Evolutionary conservation across 2,797 vertebrate genomes (phyloP), one percentile per base, ranked within the genome.

Genomic region (Otolemur crassicaudatus): DNA sequence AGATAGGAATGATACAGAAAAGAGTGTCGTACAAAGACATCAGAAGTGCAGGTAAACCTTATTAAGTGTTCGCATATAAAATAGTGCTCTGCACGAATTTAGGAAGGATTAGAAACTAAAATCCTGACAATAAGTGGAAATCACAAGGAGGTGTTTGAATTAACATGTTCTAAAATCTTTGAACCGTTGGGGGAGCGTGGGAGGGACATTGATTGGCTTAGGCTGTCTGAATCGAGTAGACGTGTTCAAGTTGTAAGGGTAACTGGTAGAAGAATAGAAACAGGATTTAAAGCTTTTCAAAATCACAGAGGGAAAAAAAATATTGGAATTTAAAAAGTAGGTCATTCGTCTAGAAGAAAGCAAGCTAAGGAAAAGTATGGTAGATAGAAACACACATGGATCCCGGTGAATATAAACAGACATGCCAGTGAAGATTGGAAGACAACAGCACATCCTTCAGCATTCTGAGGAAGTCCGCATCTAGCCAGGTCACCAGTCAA

Each of bases 341-440:
- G 94, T 86, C 63, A 67, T 65, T 40, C 16, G 19, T 70, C 80
- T 76, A 63, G 67, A 58, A 49, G 60, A 84, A 88, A 67, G 70
- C 10, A 37, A 56, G 19, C 56, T 69, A 65, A 56, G 60, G 34
- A 60, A 79, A 83, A 22, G 27, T 14, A 0, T 9, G 1, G 65
- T 73, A 65, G 60, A 11, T 34, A 34, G 80, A 53, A 83, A 40
- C 31, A 20, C 17, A 4, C 56, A 0, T 7, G 75, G 46, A 49
- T 29, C 61, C 40, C 40, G 6, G 3, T 25, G 22, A 34, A 5
- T 16, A 2, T 27, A 43, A 40, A 25, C 46, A 12, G 87, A 27
- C 9, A 1, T 3, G 46, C 34, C 34, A 2, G 22, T 27, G 25
- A 2, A 5, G 14, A 43, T 0, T 4, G n/a, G 81, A 22, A 20